phyloP scores from a whole-genome alignment of 2,113 vertebrate species.

The Chaetorhynchus papuensis region DNA sequence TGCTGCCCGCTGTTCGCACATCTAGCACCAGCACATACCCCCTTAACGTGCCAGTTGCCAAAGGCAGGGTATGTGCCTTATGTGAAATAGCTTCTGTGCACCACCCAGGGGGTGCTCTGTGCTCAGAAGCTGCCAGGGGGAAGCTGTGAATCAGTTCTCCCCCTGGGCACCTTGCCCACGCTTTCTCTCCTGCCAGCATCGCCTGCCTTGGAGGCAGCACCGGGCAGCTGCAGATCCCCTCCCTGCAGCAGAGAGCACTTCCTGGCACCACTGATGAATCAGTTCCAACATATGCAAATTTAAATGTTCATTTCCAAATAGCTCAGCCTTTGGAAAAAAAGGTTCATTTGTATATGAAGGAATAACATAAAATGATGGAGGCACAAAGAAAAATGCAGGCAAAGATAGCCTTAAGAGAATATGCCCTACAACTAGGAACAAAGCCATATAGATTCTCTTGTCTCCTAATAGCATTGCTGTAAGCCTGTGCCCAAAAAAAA shows the following conservation, averaged over 20 bases:
- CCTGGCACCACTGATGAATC: constrained; percentile 32
- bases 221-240: constrained; percentile 39
- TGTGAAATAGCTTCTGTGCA: constrained; percentile 27
- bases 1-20: constrained; percentile 35
- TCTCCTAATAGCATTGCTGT: not conserved
- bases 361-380: not conserved
- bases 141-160: constrained; percentile 55
- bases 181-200: constrained; percentile 32
- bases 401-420: not conserved
- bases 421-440: not conserved
- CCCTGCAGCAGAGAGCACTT: not conserved
- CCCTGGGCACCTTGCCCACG: constrained; percentile 32
- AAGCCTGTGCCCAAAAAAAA: not conserved
- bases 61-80: constrained; percentile 21
- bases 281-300: constrained; percentile 40
- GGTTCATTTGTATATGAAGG: not conserved
- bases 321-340: not conserved
- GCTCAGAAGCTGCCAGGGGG: constrained; percentile 41
- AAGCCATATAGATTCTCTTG: not conserved
- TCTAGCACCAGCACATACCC: not conserved
- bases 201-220: constrained; percentile 33
- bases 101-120: constrained; percentile 9
- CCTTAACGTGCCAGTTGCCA: constrained; percentile 17
- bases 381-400: not conserved
- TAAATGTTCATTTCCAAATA: constrained; percentile 36